A percentile compares a stretch with the other conserved stretches of the same genome.
phyloP scores from a whole-genome alignment of 2,888 invertebrate species.

The Ctena decussata region DNA sequence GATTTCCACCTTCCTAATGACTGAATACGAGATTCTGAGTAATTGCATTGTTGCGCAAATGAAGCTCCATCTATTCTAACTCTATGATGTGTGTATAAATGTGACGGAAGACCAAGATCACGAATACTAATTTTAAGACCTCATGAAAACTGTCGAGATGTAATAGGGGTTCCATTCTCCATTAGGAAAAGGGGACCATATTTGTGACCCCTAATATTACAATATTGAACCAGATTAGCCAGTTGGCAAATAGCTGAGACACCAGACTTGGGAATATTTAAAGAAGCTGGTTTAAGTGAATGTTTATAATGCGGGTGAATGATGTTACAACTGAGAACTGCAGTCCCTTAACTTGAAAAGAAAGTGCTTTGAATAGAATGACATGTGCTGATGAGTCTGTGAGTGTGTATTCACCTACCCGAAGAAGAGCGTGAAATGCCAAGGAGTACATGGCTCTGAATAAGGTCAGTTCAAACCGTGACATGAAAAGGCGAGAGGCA shows the following conservation, averaged over 20 bases:
- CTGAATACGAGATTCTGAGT: neutral
- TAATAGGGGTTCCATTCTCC: neutral
- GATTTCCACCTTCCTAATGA: neutral
- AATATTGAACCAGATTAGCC: neutral
- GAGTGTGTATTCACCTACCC: neutral
- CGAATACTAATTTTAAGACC: neutral
- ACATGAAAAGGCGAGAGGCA: neutral
- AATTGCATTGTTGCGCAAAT: neutral
- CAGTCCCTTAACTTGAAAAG: neutral
- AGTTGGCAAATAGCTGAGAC: neutral
- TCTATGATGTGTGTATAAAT: neutral
- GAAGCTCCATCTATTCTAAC: neutral
- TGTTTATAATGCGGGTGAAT: neutral
- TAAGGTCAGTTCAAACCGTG: neutral
- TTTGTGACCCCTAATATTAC: neutral
- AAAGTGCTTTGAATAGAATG: neutral
- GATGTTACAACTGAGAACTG: neutral
- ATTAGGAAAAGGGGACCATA: neutral
- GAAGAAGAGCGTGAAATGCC: conserved; percentile 31
- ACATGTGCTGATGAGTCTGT: neutral
- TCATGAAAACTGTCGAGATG: neutral
- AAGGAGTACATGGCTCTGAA: conserved; percentile 28
- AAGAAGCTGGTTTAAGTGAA: neutral
- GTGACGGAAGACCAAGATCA: neutral
- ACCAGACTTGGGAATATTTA: neutral